A percentile compares a stretch with the other conserved stretches of the same genome.
These are phyloP conservation scores for Nematostella vectensis DNA, from an alignment of 92 coral and sea anemone genomes.

Conservation along the genomic window DNA sequence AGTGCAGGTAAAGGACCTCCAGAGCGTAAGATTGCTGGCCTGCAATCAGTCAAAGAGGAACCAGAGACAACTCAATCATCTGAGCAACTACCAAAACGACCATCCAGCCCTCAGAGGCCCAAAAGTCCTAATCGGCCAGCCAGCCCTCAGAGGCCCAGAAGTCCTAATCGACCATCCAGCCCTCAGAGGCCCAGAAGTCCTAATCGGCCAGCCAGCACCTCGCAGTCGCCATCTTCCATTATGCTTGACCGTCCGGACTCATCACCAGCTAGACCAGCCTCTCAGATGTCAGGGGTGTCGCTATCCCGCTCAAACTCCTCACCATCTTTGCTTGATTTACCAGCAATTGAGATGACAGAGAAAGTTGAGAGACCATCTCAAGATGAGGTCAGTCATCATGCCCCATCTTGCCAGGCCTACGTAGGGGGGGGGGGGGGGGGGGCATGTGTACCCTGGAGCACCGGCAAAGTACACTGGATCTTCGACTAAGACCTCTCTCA, in stretches of 20 bases:
- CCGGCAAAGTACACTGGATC: too few species aligned
- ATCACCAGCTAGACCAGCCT: conserved; percentile 14
- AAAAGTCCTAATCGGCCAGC: too few species aligned
- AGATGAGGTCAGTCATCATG: conserved; percentile 45
- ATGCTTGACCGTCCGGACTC: conserved; percentile 44
- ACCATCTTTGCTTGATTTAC: conserved; percentile 57
- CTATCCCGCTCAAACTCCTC: conserved; percentile 39
- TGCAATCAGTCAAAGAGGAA: too few species aligned
- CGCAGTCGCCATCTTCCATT: conserved; percentile 30
- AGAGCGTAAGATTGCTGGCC: too few species aligned
- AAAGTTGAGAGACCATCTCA: conserved; percentile 64
- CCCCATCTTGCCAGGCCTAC: background rate
- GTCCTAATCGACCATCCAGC: background rate
- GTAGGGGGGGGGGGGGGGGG: too few species aligned
- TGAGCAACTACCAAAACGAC: too few species aligned
- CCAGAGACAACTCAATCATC: too few species aligned
- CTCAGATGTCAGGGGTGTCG: conserved; percentile 1
- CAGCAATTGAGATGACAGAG: conserved; percentile 52
- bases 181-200: conserved; percentile 20
- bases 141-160: too few species aligned
- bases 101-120: too few species aligned
- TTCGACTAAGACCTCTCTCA: too few species aligned
- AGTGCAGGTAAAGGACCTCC: too few species aligned
- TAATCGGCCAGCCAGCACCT: conserved; percentile 19
- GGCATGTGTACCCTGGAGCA: too few species aligned